phyloP scores from a whole-genome alignment of 2,888 invertebrate species.

The Hartigia nigra region DNA sequence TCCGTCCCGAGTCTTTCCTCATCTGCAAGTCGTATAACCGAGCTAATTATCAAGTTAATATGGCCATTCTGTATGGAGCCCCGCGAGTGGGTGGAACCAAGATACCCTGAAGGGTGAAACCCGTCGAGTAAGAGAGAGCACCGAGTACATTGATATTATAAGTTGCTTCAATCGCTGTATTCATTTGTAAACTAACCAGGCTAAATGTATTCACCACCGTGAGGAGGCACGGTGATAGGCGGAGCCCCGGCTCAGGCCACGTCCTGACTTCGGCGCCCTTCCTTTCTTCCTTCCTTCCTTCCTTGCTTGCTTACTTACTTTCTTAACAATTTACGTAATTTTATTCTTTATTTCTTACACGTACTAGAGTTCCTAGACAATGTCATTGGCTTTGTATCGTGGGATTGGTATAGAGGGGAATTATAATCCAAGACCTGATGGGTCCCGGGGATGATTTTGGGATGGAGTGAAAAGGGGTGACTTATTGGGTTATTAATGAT shows the following conservation, averaged over 20 bases:
- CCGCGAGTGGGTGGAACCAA: slow-evolving; percentile 57
- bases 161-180: slow-evolving; percentile 79
- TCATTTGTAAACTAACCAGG: slow-evolving; percentile 76
- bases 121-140: slow-evolving; percentile 59
- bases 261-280: slow-evolving; percentile 61
- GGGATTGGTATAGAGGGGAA: neutral
- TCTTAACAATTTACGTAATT: slow-evolving; percentile 22
- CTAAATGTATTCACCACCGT: slow-evolving; percentile 66
- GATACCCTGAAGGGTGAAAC: slow-evolving; percentile 51
- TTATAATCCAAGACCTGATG: neutral
- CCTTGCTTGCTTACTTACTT: slow-evolving; percentile 39
- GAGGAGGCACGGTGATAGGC: slow-evolving; percentile 64
- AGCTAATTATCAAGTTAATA: slow-evolving; percentile 93
- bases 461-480: neutral
- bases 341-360: neutral
- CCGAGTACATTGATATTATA: slow-evolving; percentile 76
- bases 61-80: slow-evolving; percentile 80
- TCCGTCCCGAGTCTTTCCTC: slow-evolving; percentile 71
- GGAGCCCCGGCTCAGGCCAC: slow-evolving; percentile 62
- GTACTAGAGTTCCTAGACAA: neutral
- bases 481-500: neutral
- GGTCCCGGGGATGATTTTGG: neutral
- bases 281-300: slow-evolving; percentile 45
- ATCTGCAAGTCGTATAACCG: slow-evolving; percentile 91
- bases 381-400: neutral